Base-by-base conservation (phyloP, 1,140 invertebrate genomes). In the Laodelphax striatellus region DNA sequence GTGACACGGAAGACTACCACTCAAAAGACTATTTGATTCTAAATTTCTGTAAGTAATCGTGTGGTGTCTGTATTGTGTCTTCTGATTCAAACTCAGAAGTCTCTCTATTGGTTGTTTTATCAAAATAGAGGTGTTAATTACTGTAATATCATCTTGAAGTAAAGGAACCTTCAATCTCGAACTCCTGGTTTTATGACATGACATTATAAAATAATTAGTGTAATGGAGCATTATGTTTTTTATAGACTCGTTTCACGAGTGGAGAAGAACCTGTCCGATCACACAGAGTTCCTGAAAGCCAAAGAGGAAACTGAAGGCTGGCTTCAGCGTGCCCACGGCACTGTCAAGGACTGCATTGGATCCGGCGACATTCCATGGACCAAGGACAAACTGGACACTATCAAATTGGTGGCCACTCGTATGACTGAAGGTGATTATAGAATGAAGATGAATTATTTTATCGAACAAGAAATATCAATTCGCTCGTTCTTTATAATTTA, bases 241-340 rank as follows among this genome's bases (percentile, higher is more conserved):
- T 58, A 34, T 46, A 71, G 86, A 55, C 73, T 92, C 17, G 84
- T 93, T 1, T 86, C 86, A 1, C 86, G 84, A 69, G 83, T 91
- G 2, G 89, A 94, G 68, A 94, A 94, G 73, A 92, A 89, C 72
- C 71, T 94, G 0, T 87, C 86, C 1, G 90, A 94, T 71, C 88
- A 93, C 61, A 92, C 88, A 0, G 90, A 94, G 69, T 94, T 93
- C 71, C 74, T 90, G 1, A 89, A 88, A 66, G 87, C 87, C 5
- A 91, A 90, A 68, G 81, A 86, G 63, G 86, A 91, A 67, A 76
- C 92, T 64, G 83, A 90, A 61, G 78, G 80, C 34, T 95, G 92
- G 92, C 74, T 93, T 17, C 78, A 83, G 50, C 81, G 83, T 43
- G 85, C 87, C 16, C 84, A 89, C 64, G 82, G 83, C 16, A 85